phyloP scores from a whole-genome alignment of 2,888 invertebrate species.

The Agrilus biguttatus region DNA sequence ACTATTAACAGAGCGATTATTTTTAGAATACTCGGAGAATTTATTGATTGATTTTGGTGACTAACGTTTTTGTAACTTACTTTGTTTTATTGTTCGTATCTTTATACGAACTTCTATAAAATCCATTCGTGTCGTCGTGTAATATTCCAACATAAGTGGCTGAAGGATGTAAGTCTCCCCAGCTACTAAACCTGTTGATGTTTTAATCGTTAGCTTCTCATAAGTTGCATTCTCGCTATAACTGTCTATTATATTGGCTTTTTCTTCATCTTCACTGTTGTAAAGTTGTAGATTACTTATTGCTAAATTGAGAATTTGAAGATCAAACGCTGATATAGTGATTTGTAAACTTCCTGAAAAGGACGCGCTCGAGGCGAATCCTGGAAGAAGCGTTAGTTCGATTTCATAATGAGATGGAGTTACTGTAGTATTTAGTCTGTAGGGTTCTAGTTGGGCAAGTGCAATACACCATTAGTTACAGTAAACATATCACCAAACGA shows the following conservation, averaged over 20 bases:
- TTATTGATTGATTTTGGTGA: too few species aligned
- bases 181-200: not conserved
- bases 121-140: slow-evolving; percentile 24
- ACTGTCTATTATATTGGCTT: too few species aligned
- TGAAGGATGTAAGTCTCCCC: not conserved
- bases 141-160: slow-evolving; percentile 13
- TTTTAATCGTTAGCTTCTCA: too few species aligned
- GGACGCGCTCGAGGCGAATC: not conserved
- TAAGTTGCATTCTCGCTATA: too few species aligned
- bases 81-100: slow-evolving; percentile 8
- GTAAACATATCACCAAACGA: too few species aligned
- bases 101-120: slow-evolving; percentile 32
- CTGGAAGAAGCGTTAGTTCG: slow-evolving; percentile 21
- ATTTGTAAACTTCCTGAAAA: slow-evolving; percentile 6
- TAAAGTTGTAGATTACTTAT: too few species aligned
- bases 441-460: slow-evolving; percentile 20
- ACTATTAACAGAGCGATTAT: too few species aligned
- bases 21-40: too few species aligned
- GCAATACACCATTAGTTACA: too few species aligned
- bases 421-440: slow-evolving; percentile 34
- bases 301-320: too few species aligned
- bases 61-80: not conserved
- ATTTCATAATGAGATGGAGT: slow-evolving; percentile 39
- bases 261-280: too few species aligned
- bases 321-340: not conserved